phyloP scores from a whole-genome alignment of 2,888 invertebrate genomes.

The Eremobia ochroleuca region DNA sequence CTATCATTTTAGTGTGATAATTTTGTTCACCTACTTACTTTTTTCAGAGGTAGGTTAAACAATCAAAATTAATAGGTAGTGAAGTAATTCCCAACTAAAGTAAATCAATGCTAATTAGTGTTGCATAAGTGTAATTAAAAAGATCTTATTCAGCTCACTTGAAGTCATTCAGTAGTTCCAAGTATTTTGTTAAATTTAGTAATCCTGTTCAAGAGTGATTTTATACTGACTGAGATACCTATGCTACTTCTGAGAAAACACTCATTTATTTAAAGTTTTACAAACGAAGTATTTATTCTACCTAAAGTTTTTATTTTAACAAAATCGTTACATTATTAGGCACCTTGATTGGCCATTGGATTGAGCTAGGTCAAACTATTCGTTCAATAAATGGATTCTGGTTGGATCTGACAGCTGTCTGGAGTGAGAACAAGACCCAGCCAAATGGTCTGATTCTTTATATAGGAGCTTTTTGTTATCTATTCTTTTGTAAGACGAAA shows the following conservation, averaged over 20 bases:
- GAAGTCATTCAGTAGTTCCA: slow-evolving; percentile 36
- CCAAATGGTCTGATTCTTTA: neutral
- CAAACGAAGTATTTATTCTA: slow-evolving; percentile 10
- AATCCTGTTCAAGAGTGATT: slow-evolving; percentile 21
- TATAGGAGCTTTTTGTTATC: neutral
- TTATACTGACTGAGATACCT: slow-evolving; percentile 17
- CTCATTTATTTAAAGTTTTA: slow-evolving; percentile 10
- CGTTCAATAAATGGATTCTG: neutral
- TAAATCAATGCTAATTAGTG: neutral
- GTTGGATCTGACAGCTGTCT: neutral
- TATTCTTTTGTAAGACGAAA: too few relatives aligned
- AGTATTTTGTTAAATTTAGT: slow-evolving; percentile 32
- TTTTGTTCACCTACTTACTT: neutral
- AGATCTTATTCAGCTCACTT: neutral
- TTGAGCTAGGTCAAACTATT: slow-evolving; percentile 7
- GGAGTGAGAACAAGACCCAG: neutral
- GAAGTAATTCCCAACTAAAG: neutral
- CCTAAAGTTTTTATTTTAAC: slow-evolving; percentile 4
- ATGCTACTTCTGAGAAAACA: slow-evolving; percentile 46
- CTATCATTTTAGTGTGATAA: slow-evolving; percentile 68
- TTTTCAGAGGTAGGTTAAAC: neutral
- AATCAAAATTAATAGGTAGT: neutral
- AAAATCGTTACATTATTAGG: slow-evolving; percentile 7
- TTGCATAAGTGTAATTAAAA: neutral
- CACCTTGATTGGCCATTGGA: slow-evolving; percentile 25